These are phyloP conservation scores for Nasua narica DNA, from an alignment of 2,797 vertebrate genomes.

Conservation along the genomic window DNA sequence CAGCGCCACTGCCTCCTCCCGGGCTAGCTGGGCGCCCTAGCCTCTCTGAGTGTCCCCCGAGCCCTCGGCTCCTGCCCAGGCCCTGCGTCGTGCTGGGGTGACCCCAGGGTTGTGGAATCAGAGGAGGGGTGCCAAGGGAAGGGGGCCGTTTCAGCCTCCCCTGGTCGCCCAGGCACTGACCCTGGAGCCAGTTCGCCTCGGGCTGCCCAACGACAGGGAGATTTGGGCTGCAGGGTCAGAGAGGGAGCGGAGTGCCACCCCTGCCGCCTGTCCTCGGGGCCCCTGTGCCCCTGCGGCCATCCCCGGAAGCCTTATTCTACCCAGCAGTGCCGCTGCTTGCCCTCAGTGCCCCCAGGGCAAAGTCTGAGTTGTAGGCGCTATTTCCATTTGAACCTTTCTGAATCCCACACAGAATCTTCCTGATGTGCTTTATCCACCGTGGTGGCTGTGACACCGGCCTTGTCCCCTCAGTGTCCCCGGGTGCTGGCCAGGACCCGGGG, in stretches of 20 bases:
- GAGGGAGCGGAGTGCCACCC: not conserved
- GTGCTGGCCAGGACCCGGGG: not conserved
- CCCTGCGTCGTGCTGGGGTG: not conserved
- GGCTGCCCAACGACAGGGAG: accelerated
- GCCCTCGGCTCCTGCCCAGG: not conserved
- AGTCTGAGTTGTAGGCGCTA: not conserved
- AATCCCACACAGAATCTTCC: not conserved
- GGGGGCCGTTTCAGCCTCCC: not conserved
- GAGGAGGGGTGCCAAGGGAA: not conserved
- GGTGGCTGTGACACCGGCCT: no score
- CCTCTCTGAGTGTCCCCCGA: not conserved
- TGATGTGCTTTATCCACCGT: not conserved
- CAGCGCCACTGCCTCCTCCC: not conserved
- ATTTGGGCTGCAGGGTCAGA: no score
- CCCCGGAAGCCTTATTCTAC: not conserved
- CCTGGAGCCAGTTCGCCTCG: not conserved
- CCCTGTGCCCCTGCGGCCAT: not conserved
- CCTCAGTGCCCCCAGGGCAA: not conserved
- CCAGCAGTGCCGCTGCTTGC: not conserved
- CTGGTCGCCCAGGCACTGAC: not conserved
- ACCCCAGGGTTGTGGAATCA: not conserved
- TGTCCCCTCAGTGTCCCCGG: not conserved
- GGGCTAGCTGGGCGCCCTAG: not conserved
- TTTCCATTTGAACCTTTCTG: not conserved
- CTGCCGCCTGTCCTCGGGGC: not conserved